Evolutionary conservation across 2,888 invertebrate genomes (phyloP).

Genomic region (Congeria kusceri): DNA sequence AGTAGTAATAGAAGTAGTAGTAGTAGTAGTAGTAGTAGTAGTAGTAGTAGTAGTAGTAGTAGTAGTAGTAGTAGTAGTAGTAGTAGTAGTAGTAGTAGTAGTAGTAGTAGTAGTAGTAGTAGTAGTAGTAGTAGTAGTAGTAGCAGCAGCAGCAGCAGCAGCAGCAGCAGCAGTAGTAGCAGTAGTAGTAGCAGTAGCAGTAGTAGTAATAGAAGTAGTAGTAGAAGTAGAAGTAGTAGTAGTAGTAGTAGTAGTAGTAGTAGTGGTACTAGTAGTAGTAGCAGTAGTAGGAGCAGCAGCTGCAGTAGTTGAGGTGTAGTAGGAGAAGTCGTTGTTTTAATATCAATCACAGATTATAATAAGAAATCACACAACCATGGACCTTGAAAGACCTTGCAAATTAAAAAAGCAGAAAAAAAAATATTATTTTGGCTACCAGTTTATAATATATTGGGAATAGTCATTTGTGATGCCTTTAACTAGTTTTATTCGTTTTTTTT

Average conservation of each 20-base stretch:
- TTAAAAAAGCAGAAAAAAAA: no score
- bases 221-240: neutral
- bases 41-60: conserved; percentile 3
- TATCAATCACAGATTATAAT: no score
- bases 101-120: neutral
- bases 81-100: neutral
- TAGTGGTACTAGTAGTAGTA: neutral
- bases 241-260: neutral
- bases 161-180: neutral
- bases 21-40: conserved; percentile 1
- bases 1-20: neutral
- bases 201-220: neutral
- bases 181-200: neutral
- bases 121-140: neutral
- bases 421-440: no score
- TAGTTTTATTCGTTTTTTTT: no score
- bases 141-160: neutral
- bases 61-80: neutral
- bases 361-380: no score
- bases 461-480: no score
- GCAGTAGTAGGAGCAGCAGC: no score
- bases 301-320: neutral
- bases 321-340: neutral
- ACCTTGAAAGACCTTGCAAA: no score
- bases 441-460: no score